These are phyloP conservation scores for Bradypodion pumilum DNA, from an alignment of 2,797 vertebrate species.

Conservation along the genomic window DNA sequence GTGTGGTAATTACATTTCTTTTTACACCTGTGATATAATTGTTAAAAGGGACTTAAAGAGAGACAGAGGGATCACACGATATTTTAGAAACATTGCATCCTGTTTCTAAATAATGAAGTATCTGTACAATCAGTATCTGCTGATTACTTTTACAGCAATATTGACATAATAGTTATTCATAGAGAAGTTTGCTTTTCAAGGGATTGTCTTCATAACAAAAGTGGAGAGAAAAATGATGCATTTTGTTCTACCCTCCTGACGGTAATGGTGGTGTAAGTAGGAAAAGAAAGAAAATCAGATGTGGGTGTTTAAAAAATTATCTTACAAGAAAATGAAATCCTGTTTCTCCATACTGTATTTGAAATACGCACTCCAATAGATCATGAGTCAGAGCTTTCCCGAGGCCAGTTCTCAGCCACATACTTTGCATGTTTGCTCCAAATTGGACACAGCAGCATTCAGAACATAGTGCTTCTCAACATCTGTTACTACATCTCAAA, in stretches of 20 bases:
- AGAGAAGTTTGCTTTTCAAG: not conserved
- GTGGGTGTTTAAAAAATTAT: not conserved
- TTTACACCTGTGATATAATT: too few species aligned
- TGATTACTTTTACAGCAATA: not conserved
- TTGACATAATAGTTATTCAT: not conserved
- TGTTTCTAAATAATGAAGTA: too few species aligned
- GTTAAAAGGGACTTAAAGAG: too few species aligned
- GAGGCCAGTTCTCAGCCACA: constrained; percentile 2
- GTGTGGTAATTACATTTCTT: too few species aligned
- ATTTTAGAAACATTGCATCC: too few species aligned
- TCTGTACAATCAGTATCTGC: too few species aligned
- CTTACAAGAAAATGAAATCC: constrained; percentile 20
- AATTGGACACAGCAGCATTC: not conserved
- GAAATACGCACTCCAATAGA: constrained; percentile 20
- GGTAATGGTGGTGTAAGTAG: not conserved
- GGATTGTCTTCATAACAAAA: not conserved
- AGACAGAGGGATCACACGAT: too few species aligned
- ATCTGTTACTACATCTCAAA: constrained; percentile 17
- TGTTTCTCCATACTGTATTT: not conserved
- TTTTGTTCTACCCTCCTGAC: not conserved
- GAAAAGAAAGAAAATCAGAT: not conserved
- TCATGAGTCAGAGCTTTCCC: not conserved
- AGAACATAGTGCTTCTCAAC: constrained; percentile 14
- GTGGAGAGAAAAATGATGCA: not conserved
- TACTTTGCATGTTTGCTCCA: not conserved